A percentile compares a stretch with the other conserved stretches of the same genome.
phyloP scores from a whole-genome alignment of 1,140 invertebrate genomes.

The Asbolus verrucosus region DNA sequence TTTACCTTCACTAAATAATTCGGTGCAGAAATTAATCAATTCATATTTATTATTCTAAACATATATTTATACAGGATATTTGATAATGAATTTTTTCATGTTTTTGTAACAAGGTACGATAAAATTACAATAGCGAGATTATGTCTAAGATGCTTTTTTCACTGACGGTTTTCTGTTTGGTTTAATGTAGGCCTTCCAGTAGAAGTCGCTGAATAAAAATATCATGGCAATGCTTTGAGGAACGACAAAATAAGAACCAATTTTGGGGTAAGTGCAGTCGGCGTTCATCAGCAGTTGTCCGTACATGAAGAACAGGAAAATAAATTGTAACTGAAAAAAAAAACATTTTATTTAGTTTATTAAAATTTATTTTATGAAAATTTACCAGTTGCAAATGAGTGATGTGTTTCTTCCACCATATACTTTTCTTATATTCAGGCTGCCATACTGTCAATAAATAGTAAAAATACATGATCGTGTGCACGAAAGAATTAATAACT shows the following conservation, averaged over 20 bases:
- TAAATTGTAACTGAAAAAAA: constrained; percentile 74
- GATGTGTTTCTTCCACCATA: constrained; percentile 83
- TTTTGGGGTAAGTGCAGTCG: constrained; percentile 80
- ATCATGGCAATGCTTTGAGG: constrained; percentile 83
- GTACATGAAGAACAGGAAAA: constrained; percentile 77
- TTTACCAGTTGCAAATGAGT: constrained; percentile 77
- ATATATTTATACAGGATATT: no score
- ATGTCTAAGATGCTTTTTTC: no score
- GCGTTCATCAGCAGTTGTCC: constrained; percentile 73
- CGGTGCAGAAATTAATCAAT: no score
- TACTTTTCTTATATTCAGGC: constrained; percentile 71
- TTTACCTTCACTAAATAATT: no score
- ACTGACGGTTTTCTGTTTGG: no score
- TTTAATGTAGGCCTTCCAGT: constrained; percentile 79
- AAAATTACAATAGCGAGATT: no score
- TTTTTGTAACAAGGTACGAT: no score
- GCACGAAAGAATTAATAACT: constrained; percentile 79
- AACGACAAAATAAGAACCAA: constrained; percentile 71
- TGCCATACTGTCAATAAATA: constrained; percentile 77
- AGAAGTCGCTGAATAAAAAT: constrained; percentile 87
- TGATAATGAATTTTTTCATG: no score
- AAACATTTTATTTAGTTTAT: no score
- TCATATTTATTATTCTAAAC: no score
- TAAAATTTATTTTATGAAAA: no score
- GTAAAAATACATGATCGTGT: constrained; percentile 85